Evolutionary conservation across 2,888 invertebrate genomes (phyloP).

Genomic region (Dryobotodes eremita): DNA sequence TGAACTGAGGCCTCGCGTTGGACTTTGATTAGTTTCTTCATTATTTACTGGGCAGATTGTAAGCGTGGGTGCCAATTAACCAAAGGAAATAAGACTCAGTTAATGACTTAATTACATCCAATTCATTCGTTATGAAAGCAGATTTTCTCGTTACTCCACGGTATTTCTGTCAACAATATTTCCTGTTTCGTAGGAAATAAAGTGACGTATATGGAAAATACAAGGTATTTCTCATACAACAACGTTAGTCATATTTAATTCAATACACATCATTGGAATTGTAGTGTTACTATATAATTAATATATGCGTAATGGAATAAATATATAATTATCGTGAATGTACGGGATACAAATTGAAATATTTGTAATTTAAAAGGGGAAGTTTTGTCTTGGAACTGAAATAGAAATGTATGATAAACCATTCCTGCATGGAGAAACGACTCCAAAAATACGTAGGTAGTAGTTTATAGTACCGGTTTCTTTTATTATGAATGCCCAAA

Average conservation of each 20-base stretch:
- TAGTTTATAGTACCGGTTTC: slow-evolving; percentile 66
- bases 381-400: slow-evolving; percentile 24
- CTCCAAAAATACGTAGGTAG: slow-evolving; percentile 65
- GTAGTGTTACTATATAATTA: slow-evolving; percentile 13
- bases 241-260: slow-evolving; percentile 45
- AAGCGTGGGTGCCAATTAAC: slow-evolving; percentile 58
- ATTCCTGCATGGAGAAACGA: slow-evolving; percentile 49
- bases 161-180: slow-evolving; percentile 55
- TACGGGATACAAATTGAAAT: background rate
- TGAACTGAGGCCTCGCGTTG: slow-evolving; percentile 18
- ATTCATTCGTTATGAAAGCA: slow-evolving; percentile 64
- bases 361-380: slow-evolving; percentile 11
- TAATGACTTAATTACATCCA: slow-evolving; percentile 60
- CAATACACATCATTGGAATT: slow-evolving; percentile 20
- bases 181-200: slow-evolving; percentile 50
- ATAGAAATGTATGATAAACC: slow-evolving; percentile 50
- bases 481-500: slow-evolving; percentile 63
- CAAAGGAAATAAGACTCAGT: slow-evolving; percentile 59
- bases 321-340: slow-evolving; percentile 6
- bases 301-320: slow-evolving; percentile 22
- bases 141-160: slow-evolving; percentile 50
- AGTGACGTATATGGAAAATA: slow-evolving; percentile 49
- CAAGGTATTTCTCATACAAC: slow-evolving; percentile 37
- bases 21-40: slow-evolving; percentile 37
- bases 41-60: slow-evolving; percentile 37